phyloP scores from a whole-genome alignment of 2,113 vertebrate species.

The Lepisosteus oculatus region DNA sequence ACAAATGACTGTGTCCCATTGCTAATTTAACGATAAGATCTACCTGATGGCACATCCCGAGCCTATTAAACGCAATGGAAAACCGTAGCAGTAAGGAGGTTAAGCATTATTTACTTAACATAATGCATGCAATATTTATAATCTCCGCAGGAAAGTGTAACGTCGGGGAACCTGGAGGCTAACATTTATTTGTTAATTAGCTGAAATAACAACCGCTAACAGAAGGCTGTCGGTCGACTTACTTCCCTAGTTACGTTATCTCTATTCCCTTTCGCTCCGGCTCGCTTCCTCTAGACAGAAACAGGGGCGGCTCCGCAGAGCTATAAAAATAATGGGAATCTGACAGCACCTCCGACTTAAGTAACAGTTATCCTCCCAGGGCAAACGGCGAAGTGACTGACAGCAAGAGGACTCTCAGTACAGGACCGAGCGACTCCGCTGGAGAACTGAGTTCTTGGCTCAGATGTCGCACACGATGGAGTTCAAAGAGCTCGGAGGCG shows the following conservation, averaged over 20 bases:
- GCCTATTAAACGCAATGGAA: too few relatives aligned
- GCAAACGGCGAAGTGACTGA: too few relatives aligned
- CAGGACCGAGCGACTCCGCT: not conserved
- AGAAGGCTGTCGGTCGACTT: not conserved
- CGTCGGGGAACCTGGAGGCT: not conserved
- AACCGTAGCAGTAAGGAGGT: too few relatives aligned
- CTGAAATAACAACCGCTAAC: not conserved
- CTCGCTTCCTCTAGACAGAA: not conserved
- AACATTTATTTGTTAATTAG: not conserved
- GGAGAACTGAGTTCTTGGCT: not conserved
- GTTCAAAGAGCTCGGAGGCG: conserved; percentile 69
- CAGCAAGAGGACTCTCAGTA: not conserved
- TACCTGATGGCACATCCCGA: too few relatives aligned
- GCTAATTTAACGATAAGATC: too few relatives aligned
- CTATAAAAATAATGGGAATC: conserved; percentile 14
- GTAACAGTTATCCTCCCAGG: too few relatives aligned
- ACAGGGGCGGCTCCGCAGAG: not conserved
- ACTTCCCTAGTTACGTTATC: conserved; percentile 4
- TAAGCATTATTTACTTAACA: too few relatives aligned
- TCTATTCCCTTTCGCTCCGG: not conserved
- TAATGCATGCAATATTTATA: not conserved
- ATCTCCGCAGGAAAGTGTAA: too few relatives aligned
- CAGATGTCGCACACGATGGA: conserved; percentile 59
- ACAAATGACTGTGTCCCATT: too few relatives aligned
- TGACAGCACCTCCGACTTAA: too few relatives aligned